phyloP scores from a whole-genome alignment of 2,113 vertebrate genomes.

The Canis aureus region DNA sequence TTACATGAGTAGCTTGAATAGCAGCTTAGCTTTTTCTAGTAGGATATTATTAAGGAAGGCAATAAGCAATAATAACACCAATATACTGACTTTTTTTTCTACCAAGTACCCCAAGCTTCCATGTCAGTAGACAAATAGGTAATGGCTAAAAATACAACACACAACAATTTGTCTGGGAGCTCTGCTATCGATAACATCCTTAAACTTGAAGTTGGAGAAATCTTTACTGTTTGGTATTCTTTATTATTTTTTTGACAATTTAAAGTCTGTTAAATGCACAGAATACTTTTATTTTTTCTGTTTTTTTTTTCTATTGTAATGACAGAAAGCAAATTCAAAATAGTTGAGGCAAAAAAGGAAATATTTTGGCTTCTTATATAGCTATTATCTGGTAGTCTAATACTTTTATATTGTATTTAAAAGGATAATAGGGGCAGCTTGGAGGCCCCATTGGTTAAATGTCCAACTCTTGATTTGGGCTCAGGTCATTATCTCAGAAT shows the following conservation, averaged over 20 bases:
- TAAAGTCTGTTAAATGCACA: neutral
- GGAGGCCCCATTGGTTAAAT: neutral
- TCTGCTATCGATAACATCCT: neutral
- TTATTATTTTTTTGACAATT: neutral
- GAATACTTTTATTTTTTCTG: neutral
- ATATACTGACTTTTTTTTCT: neutral
- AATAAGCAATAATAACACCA: constrained; percentile 10
- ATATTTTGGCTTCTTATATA: neutral
- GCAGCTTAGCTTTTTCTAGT: neutral
- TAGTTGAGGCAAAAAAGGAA: neutral
- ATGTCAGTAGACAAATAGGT: neutral
- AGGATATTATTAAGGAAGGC: neutral
- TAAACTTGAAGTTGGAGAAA: neutral
- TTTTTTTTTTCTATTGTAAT: neutral
- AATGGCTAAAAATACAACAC: neutral
- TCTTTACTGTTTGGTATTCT: neutral
- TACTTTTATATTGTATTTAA: neutral
- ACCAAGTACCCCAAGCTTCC: neutral
- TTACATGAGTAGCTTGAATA: neutral
- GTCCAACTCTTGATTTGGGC: neutral
- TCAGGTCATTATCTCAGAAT: neutral
- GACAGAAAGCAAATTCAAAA: neutral
- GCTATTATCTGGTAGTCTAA: neutral
- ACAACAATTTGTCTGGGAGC: neutral
- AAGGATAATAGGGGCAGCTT: neutral